A percentile compares a stretch with the other conserved stretches of the same genome.
Evolutionary conservation across 2,113 vertebrate genomes (phyloP).

Genomic region (Antechinus flavipes): DNA sequence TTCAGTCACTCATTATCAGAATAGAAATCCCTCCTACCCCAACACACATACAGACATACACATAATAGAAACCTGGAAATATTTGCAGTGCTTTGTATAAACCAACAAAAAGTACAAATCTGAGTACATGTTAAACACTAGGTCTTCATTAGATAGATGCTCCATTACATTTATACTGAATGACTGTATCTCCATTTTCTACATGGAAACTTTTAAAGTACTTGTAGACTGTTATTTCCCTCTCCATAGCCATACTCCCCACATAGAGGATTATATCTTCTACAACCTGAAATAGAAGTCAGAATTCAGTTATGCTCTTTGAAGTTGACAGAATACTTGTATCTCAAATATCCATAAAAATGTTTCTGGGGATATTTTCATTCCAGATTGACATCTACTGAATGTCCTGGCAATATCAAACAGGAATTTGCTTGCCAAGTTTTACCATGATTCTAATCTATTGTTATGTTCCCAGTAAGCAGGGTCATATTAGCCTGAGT

Average conservation of each 20-base stretch:
- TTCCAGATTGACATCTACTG: background rate
- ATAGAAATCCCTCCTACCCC: background rate
- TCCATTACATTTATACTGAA: background rate
- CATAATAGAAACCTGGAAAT: background rate
- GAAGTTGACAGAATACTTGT: background rate
- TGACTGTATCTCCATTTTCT: background rate
- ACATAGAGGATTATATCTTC: background rate
- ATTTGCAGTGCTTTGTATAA: background rate
- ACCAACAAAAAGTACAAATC: background rate
- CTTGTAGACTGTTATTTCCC: background rate
- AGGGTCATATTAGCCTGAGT: background rate
- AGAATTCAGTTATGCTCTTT: background rate
- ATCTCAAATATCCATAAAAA: background rate
- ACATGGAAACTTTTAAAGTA: background rate
- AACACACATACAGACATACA: background rate
- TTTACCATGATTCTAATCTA: background rate
- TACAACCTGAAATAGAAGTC: background rate
- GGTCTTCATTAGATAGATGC: background rate
- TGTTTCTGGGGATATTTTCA: background rate
- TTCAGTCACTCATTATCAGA: background rate
- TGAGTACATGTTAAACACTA: background rate
- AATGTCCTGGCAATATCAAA: background rate
- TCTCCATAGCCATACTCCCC: background rate
- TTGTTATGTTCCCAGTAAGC: background rate
- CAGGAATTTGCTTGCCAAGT: background rate